Base-by-base conservation (phyloP, 2,888 invertebrate genomes). In the Gasteruption jaculator region DNA sequence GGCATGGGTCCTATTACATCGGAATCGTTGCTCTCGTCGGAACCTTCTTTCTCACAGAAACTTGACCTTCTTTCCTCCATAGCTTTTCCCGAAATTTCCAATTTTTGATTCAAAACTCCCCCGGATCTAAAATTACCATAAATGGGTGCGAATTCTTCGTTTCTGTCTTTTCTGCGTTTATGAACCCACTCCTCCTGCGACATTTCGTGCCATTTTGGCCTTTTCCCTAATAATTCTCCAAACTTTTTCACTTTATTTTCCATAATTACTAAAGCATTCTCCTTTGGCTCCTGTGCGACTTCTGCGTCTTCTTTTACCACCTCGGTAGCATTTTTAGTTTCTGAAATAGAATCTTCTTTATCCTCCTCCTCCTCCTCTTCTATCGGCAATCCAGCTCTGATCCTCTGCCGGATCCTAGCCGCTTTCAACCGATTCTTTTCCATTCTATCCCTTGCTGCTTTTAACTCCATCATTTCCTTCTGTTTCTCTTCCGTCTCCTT, bases 111-210 rank as follows among this genome's bases (percentile, higher is more conserved):
- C 8, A 56, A 43, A 36, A 48, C 52, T 6, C 53, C 56, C 15
- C 47, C 54, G 37, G 51, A 56, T 6, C 52, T 50, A 30, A 65
- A 64, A 40, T 64, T 61, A 18, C 57, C 47, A 42, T 66, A 65
- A 19, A 49, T 43, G 10, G 92, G 92, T 1, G 88, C 91, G 72
- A 93, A 93, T 66, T 91, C 90, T 1, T 76, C 61, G 16, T 75
- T 73, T 49, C 92, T 76, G 60, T 86, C 83, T 38, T 73, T 73
- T 49, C 93, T 76, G 63, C 87, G 81, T 57, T 85, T 82, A 48
- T 83, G 78, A 5, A 86, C 77, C 79, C 86, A 88, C 68, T 86
- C 85, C 61, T 85, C 83, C 73, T 88, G 87, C 0, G 80, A 76
- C 76, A 85, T 80, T 61, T 81, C 80, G 56, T 78, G 74, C 77